phyloP scores from a whole-genome alignment of 1,140 invertebrate genomes.

The Notospermus geniculatus region DNA sequence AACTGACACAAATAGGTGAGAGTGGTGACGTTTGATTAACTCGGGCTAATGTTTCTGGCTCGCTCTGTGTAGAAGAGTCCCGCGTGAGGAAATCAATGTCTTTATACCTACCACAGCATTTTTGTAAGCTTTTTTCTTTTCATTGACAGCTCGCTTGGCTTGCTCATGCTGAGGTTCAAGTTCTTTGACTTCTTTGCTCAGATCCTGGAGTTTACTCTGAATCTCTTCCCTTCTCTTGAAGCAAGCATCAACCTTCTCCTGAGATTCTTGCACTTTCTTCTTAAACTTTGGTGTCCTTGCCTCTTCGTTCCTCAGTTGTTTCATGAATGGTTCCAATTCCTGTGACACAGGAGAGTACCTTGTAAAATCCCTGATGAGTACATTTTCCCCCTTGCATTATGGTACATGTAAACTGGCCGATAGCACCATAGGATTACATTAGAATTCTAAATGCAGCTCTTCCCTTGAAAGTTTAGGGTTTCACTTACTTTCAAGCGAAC shows the following conservation, averaged over 20 bases:
- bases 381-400: too few species aligned
- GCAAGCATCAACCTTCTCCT: conserved; percentile 20
- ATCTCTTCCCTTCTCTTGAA: conserved; percentile 27
- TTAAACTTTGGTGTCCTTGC: conserved; percentile 43
- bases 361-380: too few species aligned
- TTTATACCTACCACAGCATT: conserved; percentile 8
- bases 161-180: conserved; percentile 28
- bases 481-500: too few species aligned
- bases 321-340: conserved; percentile 41
- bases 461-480: too few species aligned
- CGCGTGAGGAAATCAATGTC: conserved; percentile 10
- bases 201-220: conserved; percentile 25
- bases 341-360: conserved; percentile 20
- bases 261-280: conserved; percentile 39
- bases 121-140: conserved; percentile 18
- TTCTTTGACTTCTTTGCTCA: conserved; percentile 27
- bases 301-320: conserved; percentile 36
- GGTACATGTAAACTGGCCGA: too few species aligned
- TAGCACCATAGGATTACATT: too few species aligned
- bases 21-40: conserved; percentile 2
- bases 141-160: conserved; percentile 22
- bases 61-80: background rate
- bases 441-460: too few species aligned
- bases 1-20: too few species aligned
- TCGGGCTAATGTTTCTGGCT: background rate